Evolutionary conservation across 2,888 invertebrate genomes (phyloP).

Genomic region (Nomada flava): DNA sequence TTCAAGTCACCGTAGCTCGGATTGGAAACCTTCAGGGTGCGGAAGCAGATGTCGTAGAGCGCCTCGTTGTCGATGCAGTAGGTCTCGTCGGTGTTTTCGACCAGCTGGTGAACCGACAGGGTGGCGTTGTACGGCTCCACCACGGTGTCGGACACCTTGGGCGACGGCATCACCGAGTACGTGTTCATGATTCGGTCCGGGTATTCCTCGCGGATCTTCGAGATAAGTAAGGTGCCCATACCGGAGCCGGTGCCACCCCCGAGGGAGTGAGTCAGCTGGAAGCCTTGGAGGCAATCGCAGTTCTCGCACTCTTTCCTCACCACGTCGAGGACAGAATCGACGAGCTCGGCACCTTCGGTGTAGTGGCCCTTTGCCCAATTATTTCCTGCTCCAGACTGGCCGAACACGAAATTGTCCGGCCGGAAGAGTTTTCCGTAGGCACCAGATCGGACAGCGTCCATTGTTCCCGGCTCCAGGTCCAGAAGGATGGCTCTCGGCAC

Average conservation of each 20-base stretch:
- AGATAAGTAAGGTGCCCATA: conserved; percentile 93
- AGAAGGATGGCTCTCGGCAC: conserved; percentile 88
- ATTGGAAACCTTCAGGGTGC: conserved; percentile 94
- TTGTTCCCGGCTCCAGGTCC: conserved; percentile 89
- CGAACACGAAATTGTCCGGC: conserved; percentile 89
- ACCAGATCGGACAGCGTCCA: conserved; percentile 89
- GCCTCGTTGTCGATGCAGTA: conserved; percentile 97
- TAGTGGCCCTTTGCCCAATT: conserved; percentile 93
- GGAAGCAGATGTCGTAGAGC: conserved; percentile 96
- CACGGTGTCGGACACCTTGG: conserved; percentile 96
- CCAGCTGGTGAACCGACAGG: conserved; percentile 94
- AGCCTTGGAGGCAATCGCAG: conserved; percentile 95
- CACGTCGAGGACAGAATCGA: conserved; percentile 93
- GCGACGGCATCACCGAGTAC: conserved; percentile 91
- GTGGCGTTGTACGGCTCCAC: conserved; percentile 97
- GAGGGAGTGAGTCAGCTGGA: conserved; percentile 93
- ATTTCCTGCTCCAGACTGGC: conserved; percentile 84
- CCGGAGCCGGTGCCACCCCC: conserved; percentile 92
- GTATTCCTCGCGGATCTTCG: conserved; percentile 95
- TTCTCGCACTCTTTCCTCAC: conserved; percentile 95
- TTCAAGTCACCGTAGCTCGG: conserved; percentile 98
- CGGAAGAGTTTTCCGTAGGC: conserved; percentile 88
- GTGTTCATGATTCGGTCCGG: conserved; percentile 93
- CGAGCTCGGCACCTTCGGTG: conserved; percentile 95
- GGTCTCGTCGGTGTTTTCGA: conserved; percentile 96